These are phyloP conservation scores for Chromobotia macracanthus DNA, from an alignment of 2,797 vertebrate species.

Conservation along the genomic window DNA sequence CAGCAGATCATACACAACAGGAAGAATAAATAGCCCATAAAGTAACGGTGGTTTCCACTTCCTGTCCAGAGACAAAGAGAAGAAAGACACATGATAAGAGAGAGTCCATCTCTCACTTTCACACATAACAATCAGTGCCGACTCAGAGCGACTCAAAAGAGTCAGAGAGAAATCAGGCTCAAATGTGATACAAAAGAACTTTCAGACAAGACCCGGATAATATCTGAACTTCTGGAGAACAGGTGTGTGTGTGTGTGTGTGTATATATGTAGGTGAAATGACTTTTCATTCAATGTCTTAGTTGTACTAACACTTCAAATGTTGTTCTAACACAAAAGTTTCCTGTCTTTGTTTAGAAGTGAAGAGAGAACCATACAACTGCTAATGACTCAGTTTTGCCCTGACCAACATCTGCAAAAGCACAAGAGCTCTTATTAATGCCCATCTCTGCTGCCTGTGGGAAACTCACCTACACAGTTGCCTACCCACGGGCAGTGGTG, in stretches of 20 bases:
- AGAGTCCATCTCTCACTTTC: too few species aligned
- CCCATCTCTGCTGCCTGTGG: not conserved
- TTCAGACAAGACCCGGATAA: not conserved
- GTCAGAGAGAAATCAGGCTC: not conserved
- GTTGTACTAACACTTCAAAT: too few species aligned
- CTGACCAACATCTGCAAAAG: too few species aligned
- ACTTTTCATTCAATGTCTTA: not conserved
- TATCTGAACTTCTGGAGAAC: not conserved
- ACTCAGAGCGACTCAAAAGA: too few species aligned
- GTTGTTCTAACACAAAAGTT: too few species aligned
- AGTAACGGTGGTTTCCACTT: slow-evolving; percentile 97
- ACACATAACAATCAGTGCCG: too few species aligned
- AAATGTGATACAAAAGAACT: too few species aligned
- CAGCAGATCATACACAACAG: slow-evolving; percentile 99
- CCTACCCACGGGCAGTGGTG: slow-evolving; percentile 99
- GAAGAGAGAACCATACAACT: too few species aligned
- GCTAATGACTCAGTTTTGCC: too few species aligned
- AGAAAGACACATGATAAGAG: not conserved
- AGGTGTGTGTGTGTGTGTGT: not conserved
- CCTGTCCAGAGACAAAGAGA: slow-evolving; percentile 75
- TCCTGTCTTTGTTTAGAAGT: too few species aligned
- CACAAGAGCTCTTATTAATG: too few species aligned
- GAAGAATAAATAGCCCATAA: slow-evolving; percentile 98
- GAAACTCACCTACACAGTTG: slow-evolving; percentile 94
- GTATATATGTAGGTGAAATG: too few species aligned